phyloP scores from a whole-genome alignment of 2,113 vertebrate species.

The Ailuropoda melanoleuca region DNA sequence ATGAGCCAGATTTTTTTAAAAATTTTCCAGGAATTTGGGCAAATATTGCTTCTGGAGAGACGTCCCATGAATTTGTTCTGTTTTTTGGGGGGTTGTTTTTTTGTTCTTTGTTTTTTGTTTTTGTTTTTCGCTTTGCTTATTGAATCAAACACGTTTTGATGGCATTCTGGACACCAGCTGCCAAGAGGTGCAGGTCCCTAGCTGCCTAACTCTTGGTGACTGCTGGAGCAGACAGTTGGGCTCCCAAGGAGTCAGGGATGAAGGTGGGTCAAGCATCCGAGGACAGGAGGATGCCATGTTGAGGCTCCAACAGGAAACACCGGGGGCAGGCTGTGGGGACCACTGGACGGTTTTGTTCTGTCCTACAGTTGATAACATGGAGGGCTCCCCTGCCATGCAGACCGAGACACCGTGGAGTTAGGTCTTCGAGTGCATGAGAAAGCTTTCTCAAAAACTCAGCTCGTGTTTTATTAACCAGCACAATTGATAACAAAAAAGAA shows the following conservation, averaged over 20 bases:
- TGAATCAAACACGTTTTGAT: neutral
- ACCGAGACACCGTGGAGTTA: accelerated
- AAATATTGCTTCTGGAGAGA: neutral
- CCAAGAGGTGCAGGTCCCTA: neutral
- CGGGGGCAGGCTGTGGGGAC: neutral
- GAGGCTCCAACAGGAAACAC: neutral
- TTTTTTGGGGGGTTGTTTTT: no score
- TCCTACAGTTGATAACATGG: accelerated
- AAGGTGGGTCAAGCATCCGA: neutral
- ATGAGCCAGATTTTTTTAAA: neutral
- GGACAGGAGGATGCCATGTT: neutral
- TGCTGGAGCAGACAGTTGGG: neutral
- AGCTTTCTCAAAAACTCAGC: neutral
- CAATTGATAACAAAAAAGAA: neutral
- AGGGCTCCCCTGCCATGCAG: neutral
- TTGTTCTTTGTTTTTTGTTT: no score
- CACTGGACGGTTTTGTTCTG: neutral
- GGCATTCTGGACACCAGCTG: neutral
- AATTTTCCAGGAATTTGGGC: neutral
- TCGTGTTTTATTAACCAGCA: neutral
- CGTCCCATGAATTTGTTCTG: neutral
- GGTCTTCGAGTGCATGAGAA: neutral
- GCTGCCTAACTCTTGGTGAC: neutral
- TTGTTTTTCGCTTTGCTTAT: neutral
- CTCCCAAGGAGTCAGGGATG: neutral